A percentile compares a stretch with the other conserved stretches of the same genome.
Conservation (phyloP, 2,797 vertebrate species). For the Pygocentrus nattereri region DNA sequence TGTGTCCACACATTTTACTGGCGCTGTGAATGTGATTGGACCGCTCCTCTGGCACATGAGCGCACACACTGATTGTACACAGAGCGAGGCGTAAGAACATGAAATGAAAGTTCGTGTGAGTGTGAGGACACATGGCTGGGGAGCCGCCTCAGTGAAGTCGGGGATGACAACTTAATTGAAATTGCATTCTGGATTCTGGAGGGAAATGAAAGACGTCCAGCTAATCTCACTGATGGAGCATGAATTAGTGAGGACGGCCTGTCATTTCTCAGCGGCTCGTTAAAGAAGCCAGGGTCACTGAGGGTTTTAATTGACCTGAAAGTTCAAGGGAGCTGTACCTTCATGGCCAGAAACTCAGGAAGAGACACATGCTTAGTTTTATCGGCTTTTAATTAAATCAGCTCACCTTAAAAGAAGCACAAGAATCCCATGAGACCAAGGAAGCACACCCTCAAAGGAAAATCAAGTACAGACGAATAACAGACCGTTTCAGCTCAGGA, state of each 20-base stretch:
- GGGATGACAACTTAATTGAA: constrained; percentile 1
- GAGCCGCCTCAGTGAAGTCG: neutral
- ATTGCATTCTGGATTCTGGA: neutral
- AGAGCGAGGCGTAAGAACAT: neutral
- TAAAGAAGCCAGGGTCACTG: neutral
- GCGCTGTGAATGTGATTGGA: neutral
- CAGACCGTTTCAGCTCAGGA: neutral
- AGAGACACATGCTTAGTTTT: neutral
- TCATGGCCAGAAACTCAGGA: neutral
- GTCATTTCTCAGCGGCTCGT: neutral
- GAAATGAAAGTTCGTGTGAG: neutral
- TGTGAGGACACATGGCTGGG: neutral
- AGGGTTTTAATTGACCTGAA: constrained; percentile 4
- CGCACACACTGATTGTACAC: neutral
- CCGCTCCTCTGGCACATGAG: neutral
- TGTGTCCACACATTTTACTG: neutral
- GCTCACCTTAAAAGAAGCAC: neutral
- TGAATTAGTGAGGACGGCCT: neutral
- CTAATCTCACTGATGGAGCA: neutral
- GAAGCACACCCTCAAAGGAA: neutral
- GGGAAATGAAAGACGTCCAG: constrained; percentile 12
- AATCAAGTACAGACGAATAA: neutral
- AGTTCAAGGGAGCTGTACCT: constrained; percentile 4
- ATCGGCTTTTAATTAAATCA: neutral
- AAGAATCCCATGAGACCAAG: neutral